Conservation (phyloP, 2,888 invertebrate species). For the Rhyacophila evoluta region DNA sequence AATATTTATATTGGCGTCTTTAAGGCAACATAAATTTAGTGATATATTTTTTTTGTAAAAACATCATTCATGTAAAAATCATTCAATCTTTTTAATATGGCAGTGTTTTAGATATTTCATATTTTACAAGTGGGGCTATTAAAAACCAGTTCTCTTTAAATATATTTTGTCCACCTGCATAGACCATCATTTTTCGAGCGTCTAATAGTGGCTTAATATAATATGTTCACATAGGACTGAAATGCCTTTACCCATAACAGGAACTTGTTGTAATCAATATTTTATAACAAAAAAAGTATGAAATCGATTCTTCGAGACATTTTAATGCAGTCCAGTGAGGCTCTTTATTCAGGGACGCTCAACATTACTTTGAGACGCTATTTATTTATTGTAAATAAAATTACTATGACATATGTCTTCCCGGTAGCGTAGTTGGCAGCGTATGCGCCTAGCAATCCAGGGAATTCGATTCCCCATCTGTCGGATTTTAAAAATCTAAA, state of each 20-base stretch:
- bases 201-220: not conserved
- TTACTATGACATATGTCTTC: no score
- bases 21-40: no score
- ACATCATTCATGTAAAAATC: no score
- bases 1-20: no score
- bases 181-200: not conserved
- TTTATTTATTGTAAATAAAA: no score
- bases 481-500: no score
- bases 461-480: no score
- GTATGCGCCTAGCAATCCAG: no score
- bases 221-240: not conserved
- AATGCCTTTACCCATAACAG: not conserved
- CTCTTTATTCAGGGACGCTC: not conserved
- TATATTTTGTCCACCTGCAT: slow-evolving; percentile 6
- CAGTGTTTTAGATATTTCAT: not conserved
- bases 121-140: slow-evolving; percentile 9
- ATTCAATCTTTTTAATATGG: no score
- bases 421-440: no score
- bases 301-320: slow-evolving; percentile 47
- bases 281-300: slow-evolving; percentile 35
- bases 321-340: slow-evolving; percentile 38
- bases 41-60: no score
- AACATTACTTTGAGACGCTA: no score
- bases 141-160: slow-evolving; percentile 1
- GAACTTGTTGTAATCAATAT: slow-evolving; percentile 43